Conservation (phyloP, 2,888 invertebrate species). For the Autographa gamma region DNA sequence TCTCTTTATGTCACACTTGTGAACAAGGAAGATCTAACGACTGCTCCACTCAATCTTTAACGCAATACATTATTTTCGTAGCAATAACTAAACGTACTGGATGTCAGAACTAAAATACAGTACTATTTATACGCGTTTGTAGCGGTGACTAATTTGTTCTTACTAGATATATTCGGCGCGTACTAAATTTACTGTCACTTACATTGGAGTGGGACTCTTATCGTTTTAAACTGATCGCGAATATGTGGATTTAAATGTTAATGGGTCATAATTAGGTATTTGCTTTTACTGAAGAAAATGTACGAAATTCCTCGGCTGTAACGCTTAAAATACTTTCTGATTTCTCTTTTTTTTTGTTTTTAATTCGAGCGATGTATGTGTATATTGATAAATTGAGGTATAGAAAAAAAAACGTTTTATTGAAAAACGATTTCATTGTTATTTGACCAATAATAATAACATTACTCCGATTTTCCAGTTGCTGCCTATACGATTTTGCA, state of each 20-base stretch:
- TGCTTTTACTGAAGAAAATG: not conserved
- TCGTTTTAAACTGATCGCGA: slow-evolving; percentile 47
- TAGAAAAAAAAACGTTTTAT: not conserved
- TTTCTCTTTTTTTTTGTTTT: not conserved
- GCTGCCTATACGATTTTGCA: slow-evolving; percentile 59
- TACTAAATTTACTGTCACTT: slow-evolving; percentile 61
- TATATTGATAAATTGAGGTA: not conserved
- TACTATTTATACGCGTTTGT: slow-evolving; percentile 67
- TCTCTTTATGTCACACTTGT: slow-evolving; percentile 42
- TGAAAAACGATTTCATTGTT: slow-evolving; percentile 30
- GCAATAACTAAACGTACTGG: slow-evolving; percentile 28
- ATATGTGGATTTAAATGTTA: not conserved
- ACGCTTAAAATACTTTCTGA: not conserved
- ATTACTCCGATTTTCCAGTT: slow-evolving; percentile 59
- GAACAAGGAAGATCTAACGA: slow-evolving; percentile 29
- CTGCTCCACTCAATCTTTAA: slow-evolving; percentile 11
- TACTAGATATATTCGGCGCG: slow-evolving; percentile 63
- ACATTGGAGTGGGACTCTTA: slow-evolving; percentile 49
- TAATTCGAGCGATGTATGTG: no score
- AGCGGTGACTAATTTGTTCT: slow-evolving; percentile 70
- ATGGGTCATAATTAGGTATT: slow-evolving; percentile 4
- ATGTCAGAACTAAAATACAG: slow-evolving; percentile 61
- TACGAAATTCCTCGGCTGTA: not conserved
- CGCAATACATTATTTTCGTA: slow-evolving; percentile 22
- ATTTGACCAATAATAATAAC: slow-evolving; percentile 48